Conservation (phyloP, 92 coral and sea anemone genomes). For the Actinostola sp. region DNA sequence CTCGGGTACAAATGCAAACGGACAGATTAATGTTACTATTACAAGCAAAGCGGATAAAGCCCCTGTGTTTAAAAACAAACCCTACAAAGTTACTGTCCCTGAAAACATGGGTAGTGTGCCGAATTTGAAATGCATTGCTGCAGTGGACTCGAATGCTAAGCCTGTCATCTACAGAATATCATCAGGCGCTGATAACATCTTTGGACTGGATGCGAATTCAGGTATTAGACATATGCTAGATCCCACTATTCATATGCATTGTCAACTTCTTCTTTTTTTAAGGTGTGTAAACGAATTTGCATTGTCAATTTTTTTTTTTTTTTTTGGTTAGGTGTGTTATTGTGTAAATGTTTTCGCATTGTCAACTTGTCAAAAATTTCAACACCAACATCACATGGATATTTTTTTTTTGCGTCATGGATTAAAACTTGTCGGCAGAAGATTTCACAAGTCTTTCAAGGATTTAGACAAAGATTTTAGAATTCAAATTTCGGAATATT, state of each 20-base stretch:
- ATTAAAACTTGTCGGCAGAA: background rate
- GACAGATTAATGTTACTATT: conserved; percentile 58
- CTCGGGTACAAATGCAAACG: conserved; percentile 11
- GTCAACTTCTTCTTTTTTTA: background rate
- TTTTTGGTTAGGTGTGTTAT: too few species aligned
- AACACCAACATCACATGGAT: too few species aligned
- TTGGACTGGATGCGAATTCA: conserved; percentile 38
- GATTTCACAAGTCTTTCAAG: background rate
- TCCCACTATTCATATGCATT: background rate
- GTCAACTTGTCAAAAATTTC: background rate
- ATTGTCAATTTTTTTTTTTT: too few species aligned
- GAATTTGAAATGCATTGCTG: conserved; percentile 60
- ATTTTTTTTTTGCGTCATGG: background rate
- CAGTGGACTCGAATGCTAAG: conserved; percentile 38
- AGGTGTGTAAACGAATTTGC: background rate
- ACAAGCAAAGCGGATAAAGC: conserved; percentile 53
- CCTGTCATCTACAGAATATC: conserved; percentile 63
- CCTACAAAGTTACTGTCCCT: conserved; percentile 48
- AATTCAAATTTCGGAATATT: conserved; percentile 10
- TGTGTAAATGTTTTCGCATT: background rate
- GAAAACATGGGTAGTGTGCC: conserved; percentile 56
- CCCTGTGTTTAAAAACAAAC: conserved; percentile 42
- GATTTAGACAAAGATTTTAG: background rate
- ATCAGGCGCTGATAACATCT: conserved; percentile 55
- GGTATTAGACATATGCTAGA: conserved; percentile 28